Evolutionary conservation across 2,888 invertebrate genomes (phyloP), one percentile per base, ranked within the genome.

Genomic region (Icerya purchasi): DNA sequence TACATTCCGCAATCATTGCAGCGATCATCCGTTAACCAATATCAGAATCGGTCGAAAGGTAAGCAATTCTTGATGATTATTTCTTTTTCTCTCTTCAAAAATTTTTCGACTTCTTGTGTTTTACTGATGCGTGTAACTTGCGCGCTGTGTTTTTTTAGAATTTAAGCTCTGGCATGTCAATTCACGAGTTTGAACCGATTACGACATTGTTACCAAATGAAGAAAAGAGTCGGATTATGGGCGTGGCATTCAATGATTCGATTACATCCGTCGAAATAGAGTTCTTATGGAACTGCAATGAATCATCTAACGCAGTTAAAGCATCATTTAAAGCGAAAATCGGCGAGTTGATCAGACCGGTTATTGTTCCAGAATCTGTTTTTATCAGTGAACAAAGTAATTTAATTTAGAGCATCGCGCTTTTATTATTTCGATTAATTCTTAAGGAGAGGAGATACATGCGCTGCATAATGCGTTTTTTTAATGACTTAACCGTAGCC

Each of bases 171-270:
- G 57, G 54, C 19, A 83, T 86, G 79, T 75, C 77, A 60, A 72
- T 88, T 58, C 82, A 85, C 66, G 84, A 84, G 64, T 87, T 88
- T 70, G 78, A 81, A 5, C 78, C 79, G 10, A 77, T 93, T 56
- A 69, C 79, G 25, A 68, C 71, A 2, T 72, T 93, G 23, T 75
- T 78, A 5, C 76, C 82, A 0, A 80, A 80, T 56, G 78, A 78
- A 23, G 74, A 78, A n/a, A 74, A 79, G 36, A 76, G 79, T 21
- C 80, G 79, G 2, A 79, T 83, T 0, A 70, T 93, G 64, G 92
- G 92, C 19, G 79, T 94, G 2, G 90, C 93, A 75, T 93, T 91
- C 72, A 89, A 89, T 62, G 94, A 94, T 72, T 86, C 90, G 20
- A 90, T 86, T 57, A 90, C 93, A 70, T 81, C 90, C 0, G 83